These are phyloP conservation scores for Lomographa bimaculata DNA, from an alignment of 2,888 invertebrate genomes.

Conservation along the genomic window DNA sequence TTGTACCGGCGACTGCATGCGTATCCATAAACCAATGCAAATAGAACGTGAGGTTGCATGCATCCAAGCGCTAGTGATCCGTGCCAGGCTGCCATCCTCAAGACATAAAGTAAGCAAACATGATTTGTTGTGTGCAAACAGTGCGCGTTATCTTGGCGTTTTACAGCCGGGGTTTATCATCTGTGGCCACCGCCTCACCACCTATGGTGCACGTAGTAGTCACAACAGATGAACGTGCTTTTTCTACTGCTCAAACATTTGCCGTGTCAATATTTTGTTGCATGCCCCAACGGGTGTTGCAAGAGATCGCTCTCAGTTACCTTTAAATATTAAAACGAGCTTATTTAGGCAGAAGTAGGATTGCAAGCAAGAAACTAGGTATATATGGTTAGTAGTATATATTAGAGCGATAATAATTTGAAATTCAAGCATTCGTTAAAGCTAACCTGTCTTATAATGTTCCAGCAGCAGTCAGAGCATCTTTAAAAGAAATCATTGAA, in stretches of 20 bases:
- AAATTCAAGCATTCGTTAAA: too few relatives aligned
- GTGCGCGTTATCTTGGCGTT: constrained; percentile 61
- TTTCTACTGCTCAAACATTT: constrained; percentile 70
- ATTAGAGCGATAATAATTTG: too few relatives aligned
- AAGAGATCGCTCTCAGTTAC: constrained; percentile 40
- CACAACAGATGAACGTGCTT: constrained; percentile 65
- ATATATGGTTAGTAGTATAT: too few relatives aligned
- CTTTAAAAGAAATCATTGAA: constrained; percentile 33
- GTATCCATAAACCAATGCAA: constrained; percentile 57
- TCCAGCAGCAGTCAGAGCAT: too few relatives aligned
- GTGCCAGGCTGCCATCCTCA: constrained; percentile 56
- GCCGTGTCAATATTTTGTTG: constrained; percentile 73
- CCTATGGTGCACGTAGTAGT: constrained; percentile 59
- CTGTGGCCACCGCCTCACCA: constrained; percentile 54
- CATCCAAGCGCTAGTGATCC: constrained; percentile 56
- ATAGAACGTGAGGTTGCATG: constrained; percentile 74
- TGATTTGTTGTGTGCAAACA: constrained; percentile 75
- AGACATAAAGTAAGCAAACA: constrained; percentile 71
- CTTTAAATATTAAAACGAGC: constrained; percentile 2
- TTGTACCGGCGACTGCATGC: constrained; percentile 38
- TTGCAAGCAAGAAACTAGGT: too few relatives aligned
- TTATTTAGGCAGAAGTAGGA: constrained; percentile 6
- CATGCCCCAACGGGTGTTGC: constrained; percentile 59
- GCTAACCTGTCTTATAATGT: too few relatives aligned
- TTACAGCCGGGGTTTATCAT: constrained; percentile 58